Evolutionary conservation across 2,797 vertebrate genomes (phyloP), one percentile per base, ranked within the genome.

Genomic region (Anguilla marmorata): DNA sequence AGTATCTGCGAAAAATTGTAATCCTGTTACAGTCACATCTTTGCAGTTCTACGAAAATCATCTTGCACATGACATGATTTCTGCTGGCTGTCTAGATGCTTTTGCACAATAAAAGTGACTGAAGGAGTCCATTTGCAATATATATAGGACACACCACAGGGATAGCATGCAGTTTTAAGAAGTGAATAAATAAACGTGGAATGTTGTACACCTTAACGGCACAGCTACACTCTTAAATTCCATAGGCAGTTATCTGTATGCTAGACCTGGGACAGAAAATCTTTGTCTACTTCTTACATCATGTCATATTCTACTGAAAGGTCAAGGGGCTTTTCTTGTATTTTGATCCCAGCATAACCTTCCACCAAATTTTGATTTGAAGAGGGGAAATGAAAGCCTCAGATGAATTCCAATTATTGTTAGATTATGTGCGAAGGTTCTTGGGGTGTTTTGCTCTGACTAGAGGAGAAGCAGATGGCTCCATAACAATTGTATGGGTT

Each of bases 231-330:
- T 76, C 89, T 88, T 90, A 92, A 93, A 92, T 91, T 58, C 88
- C 27, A 88, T 84, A 72, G 82, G 85, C 89, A 89, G 85, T 86
- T 86, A 19, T 30, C 27, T 72, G n/a, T 50, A 52, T 82, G 45
- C 89, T 33, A 88, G 88, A 89, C 27, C 69, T 85, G 54, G 88
- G 92, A 89, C 91, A 93, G 91, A 87, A 93, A 94, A 94, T 93
- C 91, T 86, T 92, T 93, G 92, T 88, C 88, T 91, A 86, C 90
- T 88, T 76, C 27, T 9, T 72, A 3, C 41, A 37, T 41, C 30
- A 45, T 76, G 74, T 76, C 16, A 41, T 33, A 76, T 41, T 33
- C 72, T 76, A 76, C 33, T 50, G 85, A 94, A 94, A 94, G 94
- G 92, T 94, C 92, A 94, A 88, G 89, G 91, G 87, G 89, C 89